Conservation (phyloP, 2,113 vertebrate species). For the Sebastes schlegelii region DNA sequence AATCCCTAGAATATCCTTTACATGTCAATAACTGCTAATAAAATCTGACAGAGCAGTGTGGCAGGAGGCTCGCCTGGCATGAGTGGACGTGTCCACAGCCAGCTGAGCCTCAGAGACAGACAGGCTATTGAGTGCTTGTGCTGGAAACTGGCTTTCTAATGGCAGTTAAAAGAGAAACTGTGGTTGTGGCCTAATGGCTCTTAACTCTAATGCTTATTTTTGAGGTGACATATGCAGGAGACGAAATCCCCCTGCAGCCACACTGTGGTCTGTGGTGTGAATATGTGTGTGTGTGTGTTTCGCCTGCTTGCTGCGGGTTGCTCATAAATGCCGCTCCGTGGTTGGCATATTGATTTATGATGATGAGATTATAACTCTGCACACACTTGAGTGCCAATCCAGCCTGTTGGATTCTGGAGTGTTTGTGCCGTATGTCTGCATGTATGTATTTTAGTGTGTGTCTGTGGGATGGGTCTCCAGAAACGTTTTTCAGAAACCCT, state of each 20-base stretch:
- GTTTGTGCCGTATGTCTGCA: background rate
- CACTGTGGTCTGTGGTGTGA: slow-evolving; percentile 50
- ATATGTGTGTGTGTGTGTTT: slow-evolving; percentile 9
- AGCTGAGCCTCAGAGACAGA: slow-evolving; percentile 19
- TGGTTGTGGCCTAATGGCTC: slow-evolving; percentile 55
- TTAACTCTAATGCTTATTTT: slow-evolving; percentile 52
- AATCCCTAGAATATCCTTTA: background rate
- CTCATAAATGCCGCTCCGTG: slow-evolving; percentile 32
- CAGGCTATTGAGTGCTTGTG: slow-evolving; percentile 33
- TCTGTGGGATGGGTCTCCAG: background rate
- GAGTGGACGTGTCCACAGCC: slow-evolving; percentile 13
- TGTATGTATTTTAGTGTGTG: background rate
- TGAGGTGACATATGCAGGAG: slow-evolving; percentile 42
- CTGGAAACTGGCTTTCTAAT: slow-evolving; percentile 41
- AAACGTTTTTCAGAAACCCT: background rate
- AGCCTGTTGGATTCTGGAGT: slow-evolving; percentile 11
- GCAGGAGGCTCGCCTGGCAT: background rate
- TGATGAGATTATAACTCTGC: slow-evolving; percentile 61
- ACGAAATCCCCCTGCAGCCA: slow-evolving; percentile 6
- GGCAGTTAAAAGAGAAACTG: slow-evolving; percentile 44
- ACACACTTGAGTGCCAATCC: slow-evolving; percentile 8
- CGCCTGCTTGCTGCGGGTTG: background rate
- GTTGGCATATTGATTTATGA: slow-evolving; percentile 53
- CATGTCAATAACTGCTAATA: background rate
- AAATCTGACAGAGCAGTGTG: background rate